Base-by-base conservation (phyloP, 2,888 invertebrate genomes). In the Hypolimnas misippus region DNA sequence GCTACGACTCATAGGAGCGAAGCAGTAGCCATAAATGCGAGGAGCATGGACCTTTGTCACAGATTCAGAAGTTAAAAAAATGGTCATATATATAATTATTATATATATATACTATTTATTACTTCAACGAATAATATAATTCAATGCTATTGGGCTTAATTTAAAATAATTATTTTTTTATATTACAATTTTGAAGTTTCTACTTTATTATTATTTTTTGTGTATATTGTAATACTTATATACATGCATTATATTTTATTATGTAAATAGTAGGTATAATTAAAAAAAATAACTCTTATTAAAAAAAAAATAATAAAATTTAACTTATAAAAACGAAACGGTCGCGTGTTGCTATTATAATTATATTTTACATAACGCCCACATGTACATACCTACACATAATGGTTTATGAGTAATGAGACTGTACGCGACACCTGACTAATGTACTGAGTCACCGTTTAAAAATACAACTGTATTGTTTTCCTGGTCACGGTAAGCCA, bases 371-470 rank as follows among this genome's bases (percentile, higher is more conserved):
- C 14, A 14, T n/a, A 5, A 40, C 38, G 38, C 38, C 38, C 38
- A 40, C 38, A 14, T 2, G n/a, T 14, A 14, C 14, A 3, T 14
- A 56, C 14, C 19, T 25, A 35, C 17, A 16, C 46, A 52, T 29
- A 25, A 29, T 46, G 19, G 42, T 52, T 35, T 54, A 54, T 38
- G 60, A 35, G 10, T 44, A 33, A 50, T 50, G 19, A 53, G 33
- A 46, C 12, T 33, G 8, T 33, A 33, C 33, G 53, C 44, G 52
- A 21, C 61, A 55, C 49, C 55, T 50, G 61, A 55, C 42, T 61
- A 55, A 61, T 16, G 3, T 29, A 10, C 6, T 61, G 61, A 61
- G 17, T 61, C 61, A 61, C 16, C 8, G 19, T 14, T 25, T 31
- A 33, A 16, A 19, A 14, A 12, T 46, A 46, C 21, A 46, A 5